Percentiles rank a stretch among this genome's conserved stretches.
Evolutionary conservation across 1,140 invertebrate genomes (phyloP).

Genomic region (Ceratosolen fusciceps): DNA sequence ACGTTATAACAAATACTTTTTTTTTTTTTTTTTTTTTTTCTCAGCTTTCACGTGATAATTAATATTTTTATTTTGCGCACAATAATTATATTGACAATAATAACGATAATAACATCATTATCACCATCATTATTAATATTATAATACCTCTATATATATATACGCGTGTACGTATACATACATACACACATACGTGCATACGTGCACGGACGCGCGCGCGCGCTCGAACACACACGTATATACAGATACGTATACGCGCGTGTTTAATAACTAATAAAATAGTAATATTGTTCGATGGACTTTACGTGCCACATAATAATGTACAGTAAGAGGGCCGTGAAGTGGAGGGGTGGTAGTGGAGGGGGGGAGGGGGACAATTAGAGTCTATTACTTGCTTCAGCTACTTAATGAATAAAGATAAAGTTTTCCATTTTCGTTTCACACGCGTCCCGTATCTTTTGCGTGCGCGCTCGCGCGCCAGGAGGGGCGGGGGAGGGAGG

Average conservation of each 20-base stretch:
- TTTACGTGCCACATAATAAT: slow-evolving; percentile 63
- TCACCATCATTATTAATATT: slow-evolving; percentile 37
- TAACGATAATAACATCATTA: too few relatives aligned
- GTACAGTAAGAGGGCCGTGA: too few relatives aligned
- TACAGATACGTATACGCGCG: too few relatives aligned
- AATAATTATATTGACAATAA: too few relatives aligned
- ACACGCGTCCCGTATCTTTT: not conserved
- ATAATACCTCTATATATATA: slow-evolving; percentile 43
- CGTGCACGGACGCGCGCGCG: slow-evolving; percentile 39
- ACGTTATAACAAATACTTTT: slow-evolving; percentile 57
- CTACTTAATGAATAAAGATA: slow-evolving; percentile 14
- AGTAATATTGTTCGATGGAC: slow-evolving; percentile 55
- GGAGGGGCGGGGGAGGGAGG: too few relatives aligned
- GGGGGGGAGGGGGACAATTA: slow-evolving; percentile 38
- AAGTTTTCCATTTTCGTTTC: slow-evolving; percentile 11
- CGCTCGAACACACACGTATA: too few relatives aligned
- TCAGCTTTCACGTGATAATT: too few relatives aligned
- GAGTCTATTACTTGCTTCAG: slow-evolving; percentile 8
- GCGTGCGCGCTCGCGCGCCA: not conserved
- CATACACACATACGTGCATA: slow-evolving; percentile 37
- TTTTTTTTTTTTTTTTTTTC: too few relatives aligned
- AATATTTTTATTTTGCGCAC: slow-evolving; percentile 48
- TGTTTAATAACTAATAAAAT: slow-evolving; percentile 57
- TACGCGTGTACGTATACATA: not conserved
- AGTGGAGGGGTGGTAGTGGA: too few relatives aligned